Evolutionary conservation across 2,113 vertebrate species (phyloP).

Genomic region (Lagenorhynchus albirostris): DNA sequence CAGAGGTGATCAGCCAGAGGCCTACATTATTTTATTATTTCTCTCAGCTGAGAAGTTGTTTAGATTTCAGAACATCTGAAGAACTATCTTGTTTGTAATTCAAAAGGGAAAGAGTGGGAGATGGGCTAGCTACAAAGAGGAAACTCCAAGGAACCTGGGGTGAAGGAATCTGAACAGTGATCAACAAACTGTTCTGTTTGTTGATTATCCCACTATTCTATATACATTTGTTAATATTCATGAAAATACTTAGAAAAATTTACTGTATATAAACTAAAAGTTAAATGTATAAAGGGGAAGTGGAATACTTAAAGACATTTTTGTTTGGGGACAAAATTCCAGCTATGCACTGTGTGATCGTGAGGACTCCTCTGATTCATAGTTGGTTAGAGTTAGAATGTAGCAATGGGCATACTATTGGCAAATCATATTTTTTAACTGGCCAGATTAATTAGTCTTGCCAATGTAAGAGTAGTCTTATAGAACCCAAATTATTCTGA

Average conservation of each 20-base stretch:
- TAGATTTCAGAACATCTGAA: background rate
- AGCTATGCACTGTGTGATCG: background rate
- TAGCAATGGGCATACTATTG: background rate
- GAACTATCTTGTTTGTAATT: background rate
- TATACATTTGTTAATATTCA: background rate
- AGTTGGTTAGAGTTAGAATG: background rate
- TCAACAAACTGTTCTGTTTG: background rate
- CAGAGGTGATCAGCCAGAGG: background rate
- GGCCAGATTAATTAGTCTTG: background rate
- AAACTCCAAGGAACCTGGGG: background rate
- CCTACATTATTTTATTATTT: background rate
- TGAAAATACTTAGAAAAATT: background rate
- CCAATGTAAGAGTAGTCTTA: background rate
- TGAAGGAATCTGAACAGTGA: background rate
- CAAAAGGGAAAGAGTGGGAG: background rate
- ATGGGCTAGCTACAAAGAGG: background rate
- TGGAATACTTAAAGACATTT: background rate
- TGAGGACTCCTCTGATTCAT: background rate
- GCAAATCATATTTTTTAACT: background rate
- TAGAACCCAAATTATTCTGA: background rate
- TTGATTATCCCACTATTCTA: background rate
- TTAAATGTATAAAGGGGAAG: background rate
- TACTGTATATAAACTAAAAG: background rate
- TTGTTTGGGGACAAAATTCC: background rate
- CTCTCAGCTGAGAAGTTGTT: background rate